phyloP scores from a whole-genome alignment of 2,113 vertebrate genomes.

The Xyliphius kryptos region DNA sequence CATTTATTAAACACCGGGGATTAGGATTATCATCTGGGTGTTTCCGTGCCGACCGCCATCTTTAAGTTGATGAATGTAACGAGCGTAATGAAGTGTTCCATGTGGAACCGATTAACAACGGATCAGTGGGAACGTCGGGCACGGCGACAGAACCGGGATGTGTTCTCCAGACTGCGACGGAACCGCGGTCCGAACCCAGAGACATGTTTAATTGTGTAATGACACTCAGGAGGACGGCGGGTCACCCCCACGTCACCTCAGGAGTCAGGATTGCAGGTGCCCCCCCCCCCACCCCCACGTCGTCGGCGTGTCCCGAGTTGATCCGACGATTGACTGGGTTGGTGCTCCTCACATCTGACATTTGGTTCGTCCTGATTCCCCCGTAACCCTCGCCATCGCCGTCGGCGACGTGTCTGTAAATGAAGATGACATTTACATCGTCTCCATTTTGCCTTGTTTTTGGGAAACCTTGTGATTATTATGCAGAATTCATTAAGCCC shows the following conservation, averaged over 20 bases:
- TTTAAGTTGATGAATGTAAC: too few relatives aligned
- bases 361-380: not conserved
- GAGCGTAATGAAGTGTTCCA: too few relatives aligned
- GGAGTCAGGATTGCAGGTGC: too few relatives aligned
- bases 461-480: constrained; percentile 24
- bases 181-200: not conserved
- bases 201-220: constrained; percentile 18
- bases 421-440: constrained; percentile 39
- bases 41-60: too few relatives aligned
- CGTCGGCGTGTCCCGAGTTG: too few relatives aligned
- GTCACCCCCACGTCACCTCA: too few relatives aligned
- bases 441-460: constrained; percentile 11
- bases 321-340: too few relatives aligned
- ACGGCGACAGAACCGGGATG: not conserved
- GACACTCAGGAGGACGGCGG: not conserved
- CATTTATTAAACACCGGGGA: too few relatives aligned
- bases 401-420: constrained; percentile 31
- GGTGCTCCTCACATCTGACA: not conserved
- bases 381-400: not conserved
- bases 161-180: not conserved
- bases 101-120: too few relatives aligned
- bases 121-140: too few relatives aligned
- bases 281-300: too few relatives aligned
- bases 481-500: constrained; percentile 36
- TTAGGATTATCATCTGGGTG: too few relatives aligned